phyloP scores from a whole-genome alignment of 2,797 vertebrate species.

The Garrulus glandarius region DNA sequence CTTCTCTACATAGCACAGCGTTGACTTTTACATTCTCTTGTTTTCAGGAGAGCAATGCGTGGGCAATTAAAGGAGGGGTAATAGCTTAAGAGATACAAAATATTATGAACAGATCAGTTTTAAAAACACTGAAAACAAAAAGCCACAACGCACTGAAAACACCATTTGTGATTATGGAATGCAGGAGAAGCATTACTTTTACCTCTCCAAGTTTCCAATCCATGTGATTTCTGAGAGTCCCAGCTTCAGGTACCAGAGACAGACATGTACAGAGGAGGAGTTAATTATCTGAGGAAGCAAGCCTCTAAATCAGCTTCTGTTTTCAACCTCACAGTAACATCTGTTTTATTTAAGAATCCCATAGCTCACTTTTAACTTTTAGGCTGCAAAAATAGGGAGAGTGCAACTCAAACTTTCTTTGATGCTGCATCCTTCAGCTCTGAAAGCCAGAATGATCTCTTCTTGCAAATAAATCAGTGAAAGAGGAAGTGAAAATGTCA shows the following conservation, averaged over 20 bases:
- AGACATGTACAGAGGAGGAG: not conserved
- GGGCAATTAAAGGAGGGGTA: slow-evolving; percentile 64
- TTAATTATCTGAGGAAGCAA: not conserved
- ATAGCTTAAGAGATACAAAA: slow-evolving; percentile 66
- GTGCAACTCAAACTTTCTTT: not conserved
- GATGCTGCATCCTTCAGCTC: not conserved
- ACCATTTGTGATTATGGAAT: not conserved
- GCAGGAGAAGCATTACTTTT: not conserved
- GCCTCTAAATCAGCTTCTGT: not conserved
- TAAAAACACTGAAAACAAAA: slow-evolving; percentile 10
- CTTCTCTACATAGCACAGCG: slow-evolving; percentile 60
- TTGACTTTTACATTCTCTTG: slow-evolving; percentile 68
- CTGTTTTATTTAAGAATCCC: not conserved
- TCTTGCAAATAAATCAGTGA: not conserved
- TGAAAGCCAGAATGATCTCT: not conserved
- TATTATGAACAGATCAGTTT: not conserved
- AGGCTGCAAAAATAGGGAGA: not conserved
- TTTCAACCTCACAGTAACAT: not conserved
- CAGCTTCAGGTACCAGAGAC: not conserved
- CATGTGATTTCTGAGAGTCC: not conserved
- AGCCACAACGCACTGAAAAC: not conserved
- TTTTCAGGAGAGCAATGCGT: slow-evolving; percentile 63
- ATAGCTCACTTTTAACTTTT: not conserved
- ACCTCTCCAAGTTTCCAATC: not conserved
- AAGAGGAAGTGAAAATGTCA: slow-evolving; percentile 18